phyloP scores from a whole-genome alignment of 2,797 vertebrate species.

The Myoxocephalus aenaeus region DNA sequence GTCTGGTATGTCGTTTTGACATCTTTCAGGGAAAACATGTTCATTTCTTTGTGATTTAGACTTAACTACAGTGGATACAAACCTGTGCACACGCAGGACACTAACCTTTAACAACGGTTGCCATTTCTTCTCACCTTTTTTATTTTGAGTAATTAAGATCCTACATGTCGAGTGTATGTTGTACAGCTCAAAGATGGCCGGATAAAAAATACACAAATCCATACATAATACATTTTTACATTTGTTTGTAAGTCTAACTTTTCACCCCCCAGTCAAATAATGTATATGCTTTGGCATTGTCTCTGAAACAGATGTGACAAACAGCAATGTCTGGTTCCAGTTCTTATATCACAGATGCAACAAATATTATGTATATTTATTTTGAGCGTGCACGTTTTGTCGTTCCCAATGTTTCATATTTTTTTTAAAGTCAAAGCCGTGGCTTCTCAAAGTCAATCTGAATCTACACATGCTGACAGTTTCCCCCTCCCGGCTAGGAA shows the following conservation, averaged over 20 bases:
- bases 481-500: conserved; percentile 41
- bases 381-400: background rate
- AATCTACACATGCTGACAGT: conserved; percentile 37
- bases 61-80: background rate
- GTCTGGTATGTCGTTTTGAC: background rate
- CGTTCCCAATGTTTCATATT: background rate
- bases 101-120: no score
- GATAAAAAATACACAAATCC: background rate
- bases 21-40: background rate
- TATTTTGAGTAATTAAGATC: background rate
- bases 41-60: background rate
- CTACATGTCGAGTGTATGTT: background rate
- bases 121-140: background rate
- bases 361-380: background rate
- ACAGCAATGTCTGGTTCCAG: background rate
- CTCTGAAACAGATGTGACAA: no score
- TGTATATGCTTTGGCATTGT: no score
- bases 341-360: background rate
- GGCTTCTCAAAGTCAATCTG: background rate
- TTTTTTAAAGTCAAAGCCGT: background rate
- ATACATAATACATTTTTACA: no score
- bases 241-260: no score
- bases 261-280: no score
- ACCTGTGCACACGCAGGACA: no score
- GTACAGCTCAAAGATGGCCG: background rate